Conservation (phyloP, 1,140 invertebrate genomes). For the Paracyclopina nana region DNA sequence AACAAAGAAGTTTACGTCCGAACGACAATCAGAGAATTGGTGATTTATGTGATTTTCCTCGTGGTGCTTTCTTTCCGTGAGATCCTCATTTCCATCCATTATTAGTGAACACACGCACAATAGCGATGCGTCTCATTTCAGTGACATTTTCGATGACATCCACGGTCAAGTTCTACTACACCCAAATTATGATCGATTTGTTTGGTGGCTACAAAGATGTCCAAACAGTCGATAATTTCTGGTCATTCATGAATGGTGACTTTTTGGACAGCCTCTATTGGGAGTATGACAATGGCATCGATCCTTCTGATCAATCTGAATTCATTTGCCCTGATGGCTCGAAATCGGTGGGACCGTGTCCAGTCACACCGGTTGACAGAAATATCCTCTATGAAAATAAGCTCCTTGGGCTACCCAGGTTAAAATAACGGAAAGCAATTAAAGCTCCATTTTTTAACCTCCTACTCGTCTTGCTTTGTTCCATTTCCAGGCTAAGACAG, state of each 20-base stretch:
- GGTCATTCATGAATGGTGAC: slow-evolving; percentile 34
- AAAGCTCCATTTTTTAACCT: not conserved
- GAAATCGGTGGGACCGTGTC: slow-evolving; percentile 10
- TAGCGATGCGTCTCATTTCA: slow-evolving; percentile 22
- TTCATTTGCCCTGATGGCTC: slow-evolving; percentile 11
- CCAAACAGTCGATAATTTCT: slow-evolving; percentile 37
- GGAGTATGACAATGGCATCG: slow-evolving; percentile 26
- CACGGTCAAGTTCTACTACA: slow-evolving; percentile 37
- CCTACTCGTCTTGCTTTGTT: not conserved
- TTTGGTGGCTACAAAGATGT: slow-evolving; percentile 32
- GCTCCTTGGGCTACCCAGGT: slow-evolving; percentile 38
- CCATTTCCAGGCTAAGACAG: slow-evolving; percentile 19
- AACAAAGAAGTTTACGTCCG: slow-evolving; percentile 34
- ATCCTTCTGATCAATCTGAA: slow-evolving; percentile 30
- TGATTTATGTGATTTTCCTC: slow-evolving; percentile 36
- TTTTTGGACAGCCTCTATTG: slow-evolving; percentile 38
- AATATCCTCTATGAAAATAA: slow-evolving; percentile 43
- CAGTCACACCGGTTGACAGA: slow-evolving; percentile 23
- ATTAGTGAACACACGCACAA: not conserved
- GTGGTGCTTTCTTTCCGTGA: slow-evolving; percentile 34
- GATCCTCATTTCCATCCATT: slow-evolving; percentile 17
- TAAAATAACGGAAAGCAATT: not conserved
- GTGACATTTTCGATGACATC: slow-evolving; percentile 40
- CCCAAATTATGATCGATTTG: slow-evolving; percentile 35
- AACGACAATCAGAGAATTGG: slow-evolving; percentile 36